Percentiles rank a stretch among this genome's conserved stretches.
Evolutionary conservation across 2,113 vertebrate genomes (phyloP).

Genomic region (Synodontis membranacea): DNA sequence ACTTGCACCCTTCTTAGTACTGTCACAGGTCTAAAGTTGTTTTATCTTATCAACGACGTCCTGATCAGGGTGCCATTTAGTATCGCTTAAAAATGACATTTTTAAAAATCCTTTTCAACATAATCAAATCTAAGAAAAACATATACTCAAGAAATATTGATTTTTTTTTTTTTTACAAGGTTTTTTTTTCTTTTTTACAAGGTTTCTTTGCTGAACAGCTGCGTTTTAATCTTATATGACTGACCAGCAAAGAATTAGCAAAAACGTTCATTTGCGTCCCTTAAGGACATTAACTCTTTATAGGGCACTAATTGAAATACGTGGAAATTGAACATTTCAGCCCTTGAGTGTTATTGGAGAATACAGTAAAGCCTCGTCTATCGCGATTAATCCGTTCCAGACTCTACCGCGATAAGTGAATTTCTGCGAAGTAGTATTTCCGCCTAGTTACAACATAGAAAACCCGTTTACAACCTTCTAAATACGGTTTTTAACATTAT

Average conservation of each 20-base stretch:
- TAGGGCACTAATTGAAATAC: too few relatives aligned
- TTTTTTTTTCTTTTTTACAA: not conserved
- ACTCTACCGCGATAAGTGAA: too few relatives aligned
- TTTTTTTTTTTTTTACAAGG: not conserved
- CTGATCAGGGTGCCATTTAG: not conserved
- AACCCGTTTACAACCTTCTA: too few relatives aligned
- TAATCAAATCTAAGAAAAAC: not conserved
- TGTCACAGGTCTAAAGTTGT: not conserved
- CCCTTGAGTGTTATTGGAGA: too few relatives aligned
- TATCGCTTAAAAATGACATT: not conserved
- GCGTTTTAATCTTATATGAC: not conserved
- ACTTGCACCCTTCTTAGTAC: not conserved
- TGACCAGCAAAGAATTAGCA: not conserved
- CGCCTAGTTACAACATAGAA: too few relatives aligned
- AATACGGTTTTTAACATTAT: too few relatives aligned
- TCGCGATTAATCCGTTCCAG: too few relatives aligned
- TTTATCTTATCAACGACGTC: not conserved
- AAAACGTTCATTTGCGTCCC: not conserved
- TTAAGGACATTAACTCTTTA: not conserved
- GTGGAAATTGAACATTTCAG: too few relatives aligned
- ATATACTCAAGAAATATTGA: not conserved
- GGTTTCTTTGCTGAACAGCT: not conserved
- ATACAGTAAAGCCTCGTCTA: too few relatives aligned
- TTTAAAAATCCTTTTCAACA: not conserved
- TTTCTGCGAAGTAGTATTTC: too few relatives aligned